A percentile compares a stretch with the other conserved stretches of the same genome.
These are phyloP conservation scores for Endotricha flammealis DNA, from an alignment of 2,888 invertebrate species.

Conservation along the genomic window DNA sequence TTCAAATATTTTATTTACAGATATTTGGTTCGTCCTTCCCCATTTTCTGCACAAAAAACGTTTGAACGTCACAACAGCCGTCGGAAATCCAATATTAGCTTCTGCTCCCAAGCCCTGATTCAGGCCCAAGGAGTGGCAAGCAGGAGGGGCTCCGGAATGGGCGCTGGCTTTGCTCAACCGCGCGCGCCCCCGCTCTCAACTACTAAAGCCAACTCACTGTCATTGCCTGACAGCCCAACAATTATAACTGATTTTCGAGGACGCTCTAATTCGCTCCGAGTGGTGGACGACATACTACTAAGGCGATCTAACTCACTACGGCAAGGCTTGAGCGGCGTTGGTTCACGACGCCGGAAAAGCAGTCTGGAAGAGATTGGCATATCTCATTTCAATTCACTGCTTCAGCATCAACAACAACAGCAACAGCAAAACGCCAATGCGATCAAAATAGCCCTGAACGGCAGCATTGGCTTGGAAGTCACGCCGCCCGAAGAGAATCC, in stretches of 20 bases:
- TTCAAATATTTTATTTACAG: conserved; percentile 75
- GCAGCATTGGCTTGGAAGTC: conserved; percentile 90
- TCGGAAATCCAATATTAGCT: conserved; percentile 93
- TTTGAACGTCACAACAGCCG: conserved; percentile 95
- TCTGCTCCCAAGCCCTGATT: conserved; percentile 88
- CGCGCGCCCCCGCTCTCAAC: conserved; percentile 88
- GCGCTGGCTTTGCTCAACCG: conserved; percentile 79
- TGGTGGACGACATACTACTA: conserved; percentile 90
- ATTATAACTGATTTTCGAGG: conserved; percentile 88
- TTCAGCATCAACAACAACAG: conserved; percentile 75
- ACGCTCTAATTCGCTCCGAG: conserved; percentile 90
- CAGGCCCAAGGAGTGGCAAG: conserved; percentile 74
- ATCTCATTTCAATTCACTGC: conserved; percentile 85
- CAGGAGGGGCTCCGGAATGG: conserved; percentile 84
- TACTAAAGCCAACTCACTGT: conserved; percentile 92
- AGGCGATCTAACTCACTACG: conserved; percentile 90
- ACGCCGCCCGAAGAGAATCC: conserved; percentile 84
- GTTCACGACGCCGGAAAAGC: conserved; percentile 85
- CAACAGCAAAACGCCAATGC: conserved; percentile 84
- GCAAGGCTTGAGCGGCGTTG: conserved; percentile 85
- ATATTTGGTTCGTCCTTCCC: conserved; percentile 94
- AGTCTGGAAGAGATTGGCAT: conserved; percentile 92
- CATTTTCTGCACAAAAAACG: conserved; percentile 96
- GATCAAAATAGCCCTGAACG: conserved; percentile 90
- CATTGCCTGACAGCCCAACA: conserved; percentile 92